phyloP scores from a whole-genome alignment of 1,140 invertebrate species.

The Atopsyche davidsoni region DNA sequence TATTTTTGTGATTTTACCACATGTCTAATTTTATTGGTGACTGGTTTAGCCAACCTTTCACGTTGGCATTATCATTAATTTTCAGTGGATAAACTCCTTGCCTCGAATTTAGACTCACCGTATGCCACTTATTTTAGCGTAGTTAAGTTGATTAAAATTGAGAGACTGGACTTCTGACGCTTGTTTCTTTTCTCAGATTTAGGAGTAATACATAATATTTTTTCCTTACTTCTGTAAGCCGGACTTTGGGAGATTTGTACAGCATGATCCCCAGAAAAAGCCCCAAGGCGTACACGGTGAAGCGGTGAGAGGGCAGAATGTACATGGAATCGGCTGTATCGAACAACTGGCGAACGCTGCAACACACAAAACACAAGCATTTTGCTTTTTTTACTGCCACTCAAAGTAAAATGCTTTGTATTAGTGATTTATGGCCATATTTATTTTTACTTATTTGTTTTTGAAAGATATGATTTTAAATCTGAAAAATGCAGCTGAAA shows the following conservation, averaged over 20 bases:
- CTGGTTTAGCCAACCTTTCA: too few relatives aligned
- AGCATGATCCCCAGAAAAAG: conserved; percentile 58
- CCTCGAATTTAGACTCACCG: too few relatives aligned
- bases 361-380: conserved; percentile 18
- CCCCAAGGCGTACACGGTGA: conserved; percentile 67
- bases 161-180: too few relatives aligned
- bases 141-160: too few relatives aligned
- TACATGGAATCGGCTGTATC: conserved; percentile 66
- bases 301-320: conserved; percentile 60
- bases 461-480: too few relatives aligned
- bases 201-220: background rate
- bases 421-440: background rate
- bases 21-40: too few relatives aligned
- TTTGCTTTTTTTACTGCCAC: background rate
- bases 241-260: conserved; percentile 40
- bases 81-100: too few relatives aligned
- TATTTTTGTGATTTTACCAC: too few relatives aligned
- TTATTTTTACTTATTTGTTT: too few relatives aligned
- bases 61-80: too few relatives aligned
- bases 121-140: too few relatives aligned
- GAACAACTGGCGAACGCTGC: conserved; percentile 60
- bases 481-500: too few relatives aligned
- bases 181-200: background rate
- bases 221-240: conserved; percentile 36
- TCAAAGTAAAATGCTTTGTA: background rate